Conservation (phyloP, 2,113 vertebrate species). For the Gallinago jamesoni region DNA sequence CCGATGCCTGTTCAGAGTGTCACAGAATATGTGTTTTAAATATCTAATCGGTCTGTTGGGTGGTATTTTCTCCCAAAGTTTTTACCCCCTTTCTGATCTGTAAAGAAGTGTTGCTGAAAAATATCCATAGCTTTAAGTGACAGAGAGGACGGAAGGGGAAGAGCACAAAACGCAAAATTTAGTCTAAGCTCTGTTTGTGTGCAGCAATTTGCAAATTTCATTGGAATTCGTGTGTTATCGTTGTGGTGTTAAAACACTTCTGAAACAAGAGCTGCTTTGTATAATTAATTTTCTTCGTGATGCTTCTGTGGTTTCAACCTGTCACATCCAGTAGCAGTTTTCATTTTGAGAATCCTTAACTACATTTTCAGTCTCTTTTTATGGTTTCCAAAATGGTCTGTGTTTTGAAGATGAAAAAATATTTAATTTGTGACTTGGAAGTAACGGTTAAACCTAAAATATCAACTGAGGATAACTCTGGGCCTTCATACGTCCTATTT, state of each 20-base stretch:
- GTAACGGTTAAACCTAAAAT: constrained; percentile 13
- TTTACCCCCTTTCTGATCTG: not conserved
- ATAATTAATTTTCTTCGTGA: constrained; percentile 59
- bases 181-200: constrained; percentile 19
- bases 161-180: constrained; percentile 24
- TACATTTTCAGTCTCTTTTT: constrained; percentile 54
- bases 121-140: not conserved
- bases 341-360: constrained; percentile 69
- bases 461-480: not conserved
- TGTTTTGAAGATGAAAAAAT: constrained; percentile 61
- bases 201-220: constrained; percentile 44
- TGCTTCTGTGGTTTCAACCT: constrained; percentile 62
- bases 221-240: constrained; percentile 8
- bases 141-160: not conserved
- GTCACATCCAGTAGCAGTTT: constrained; percentile 65
- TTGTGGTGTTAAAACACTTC: constrained; percentile 38
- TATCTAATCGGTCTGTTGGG: not conserved
- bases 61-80: not conserved
- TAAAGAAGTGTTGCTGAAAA: constrained; percentile 4
- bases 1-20: not conserved
- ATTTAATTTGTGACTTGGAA: constrained; percentile 55
- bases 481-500: not conserved
- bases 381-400: constrained; percentile 57
- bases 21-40: not conserved
- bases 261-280: constrained; percentile 56